Evolutionary conservation across 35 echinoderm and acorn worm species (phyloP).

Genomic region (Heliocidaris tuberculata): DNA sequence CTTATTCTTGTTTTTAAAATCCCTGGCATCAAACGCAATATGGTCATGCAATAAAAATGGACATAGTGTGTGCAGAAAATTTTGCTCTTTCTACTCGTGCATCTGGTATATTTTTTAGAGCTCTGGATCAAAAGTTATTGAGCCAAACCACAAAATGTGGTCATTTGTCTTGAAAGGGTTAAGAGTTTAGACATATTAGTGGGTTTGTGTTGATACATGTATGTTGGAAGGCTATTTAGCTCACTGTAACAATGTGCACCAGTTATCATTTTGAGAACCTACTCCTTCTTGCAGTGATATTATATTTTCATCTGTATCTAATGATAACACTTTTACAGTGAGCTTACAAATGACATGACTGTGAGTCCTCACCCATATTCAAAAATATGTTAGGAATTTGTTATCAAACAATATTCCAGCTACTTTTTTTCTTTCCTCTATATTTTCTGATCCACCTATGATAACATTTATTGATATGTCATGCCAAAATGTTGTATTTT

Average conservation of each 20-base stretch:
- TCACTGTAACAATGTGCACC: too few relatives aligned
- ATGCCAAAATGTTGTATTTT: not conserved
- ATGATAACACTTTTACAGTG: not conserved
- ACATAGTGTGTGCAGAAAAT: too few relatives aligned
- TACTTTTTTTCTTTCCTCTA: not conserved
- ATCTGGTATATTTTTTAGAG: too few relatives aligned
- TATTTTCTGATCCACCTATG: not conserved
- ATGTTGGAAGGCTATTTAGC: too few relatives aligned
- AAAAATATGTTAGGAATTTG: not conserved
- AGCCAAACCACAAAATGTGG: too few relatives aligned
- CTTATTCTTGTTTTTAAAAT: too few relatives aligned
- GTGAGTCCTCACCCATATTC: not conserved
- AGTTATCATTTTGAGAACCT: too few relatives aligned
- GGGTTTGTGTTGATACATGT: not conserved
- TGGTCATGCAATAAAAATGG: too few relatives aligned
- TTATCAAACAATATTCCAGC: not conserved
- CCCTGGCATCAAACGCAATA: too few relatives aligned
- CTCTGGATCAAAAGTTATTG: too few relatives aligned
- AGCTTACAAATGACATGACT: not conserved
- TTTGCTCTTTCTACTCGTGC: too few relatives aligned
- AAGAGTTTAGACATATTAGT: not conserved
- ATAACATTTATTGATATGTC: not conserved
- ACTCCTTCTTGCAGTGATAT: too few relatives aligned
- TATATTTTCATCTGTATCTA: not conserved
- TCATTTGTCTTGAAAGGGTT: not conserved